Evolutionary conservation across 2,888 invertebrate genomes (phyloP).

Genomic region (Amblyjoppa proteus): DNA sequence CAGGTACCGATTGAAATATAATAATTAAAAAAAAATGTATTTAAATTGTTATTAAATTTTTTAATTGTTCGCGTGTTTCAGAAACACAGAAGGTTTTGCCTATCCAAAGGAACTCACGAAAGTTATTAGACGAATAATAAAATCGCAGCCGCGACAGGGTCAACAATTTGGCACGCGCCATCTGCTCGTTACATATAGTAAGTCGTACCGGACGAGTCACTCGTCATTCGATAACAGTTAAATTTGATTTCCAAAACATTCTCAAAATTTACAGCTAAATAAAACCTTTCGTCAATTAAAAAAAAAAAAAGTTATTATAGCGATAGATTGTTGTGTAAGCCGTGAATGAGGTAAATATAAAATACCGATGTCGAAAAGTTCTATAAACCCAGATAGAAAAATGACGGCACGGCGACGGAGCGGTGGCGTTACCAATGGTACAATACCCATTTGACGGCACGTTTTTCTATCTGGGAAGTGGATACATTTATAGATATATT

Average conservation of each 20-base stretch:
- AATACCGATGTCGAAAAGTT: too few relatives aligned
- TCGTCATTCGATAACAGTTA: background rate
- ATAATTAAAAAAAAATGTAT: background rate
- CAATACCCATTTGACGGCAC: too few relatives aligned
- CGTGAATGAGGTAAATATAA: too few relatives aligned
- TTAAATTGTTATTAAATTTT: too few relatives aligned
- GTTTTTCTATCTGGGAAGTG: too few relatives aligned
- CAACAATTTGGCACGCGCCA: slow-evolving; percentile 82
- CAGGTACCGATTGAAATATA: background rate
- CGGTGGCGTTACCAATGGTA: too few relatives aligned
- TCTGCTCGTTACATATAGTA: slow-evolving; percentile 82
- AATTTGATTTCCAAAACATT: background rate
- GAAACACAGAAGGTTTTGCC: slow-evolving; percentile 75
- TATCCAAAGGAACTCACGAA: slow-evolving; percentile 82
- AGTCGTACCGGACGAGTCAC: slow-evolving; percentile 73
- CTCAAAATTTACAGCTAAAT: background rate
- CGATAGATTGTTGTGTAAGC: too few relatives aligned
- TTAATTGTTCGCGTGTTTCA: slow-evolving; percentile 66
- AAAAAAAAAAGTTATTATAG: too few relatives aligned
- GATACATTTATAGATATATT: too few relatives aligned
- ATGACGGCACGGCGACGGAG: too few relatives aligned
- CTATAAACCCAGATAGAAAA: too few relatives aligned
- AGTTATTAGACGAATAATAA: slow-evolving; percentile 81
- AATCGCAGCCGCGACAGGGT: slow-evolving; percentile 79
- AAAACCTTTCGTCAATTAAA: background rate